Evolutionary conservation across 2,113 vertebrate species (phyloP).

Genomic region (Ibidorhyncha struthersii): DNA sequence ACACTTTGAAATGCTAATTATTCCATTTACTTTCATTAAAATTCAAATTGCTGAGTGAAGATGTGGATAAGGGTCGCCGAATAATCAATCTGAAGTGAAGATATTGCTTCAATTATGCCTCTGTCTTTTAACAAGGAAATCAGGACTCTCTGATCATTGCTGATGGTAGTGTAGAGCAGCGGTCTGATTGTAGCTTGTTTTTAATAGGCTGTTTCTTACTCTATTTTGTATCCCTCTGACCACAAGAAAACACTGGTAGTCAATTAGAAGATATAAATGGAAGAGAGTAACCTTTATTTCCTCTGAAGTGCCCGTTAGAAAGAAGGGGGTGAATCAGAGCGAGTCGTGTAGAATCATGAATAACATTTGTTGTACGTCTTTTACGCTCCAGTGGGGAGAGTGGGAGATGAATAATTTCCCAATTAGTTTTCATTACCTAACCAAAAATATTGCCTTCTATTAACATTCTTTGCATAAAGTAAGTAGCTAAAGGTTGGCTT

Average conservation of each 20-base stretch:
- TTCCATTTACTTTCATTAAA: slow-evolving; percentile 87
- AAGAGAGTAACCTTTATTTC: slow-evolving; percentile 76
- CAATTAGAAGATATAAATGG: slow-evolving; percentile 78
- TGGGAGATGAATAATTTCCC: slow-evolving; percentile 69
- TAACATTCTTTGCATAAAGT: slow-evolving; percentile 53
- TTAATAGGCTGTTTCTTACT: slow-evolving; percentile 74
- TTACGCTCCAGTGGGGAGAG: slow-evolving; percentile 32
- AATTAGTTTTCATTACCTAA: slow-evolving; percentile 70
- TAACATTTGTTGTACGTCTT: slow-evolving; percentile 68
- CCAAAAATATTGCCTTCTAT: slow-evolving; percentile 51
- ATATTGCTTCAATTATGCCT: slow-evolving; percentile 79
- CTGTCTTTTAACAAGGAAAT: slow-evolving; percentile 80
- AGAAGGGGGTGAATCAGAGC: slow-evolving; percentile 63
- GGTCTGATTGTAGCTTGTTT: slow-evolving; percentile 73
- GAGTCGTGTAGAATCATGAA: slow-evolving; percentile 59
- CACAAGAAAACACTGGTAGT: slow-evolving; percentile 73
- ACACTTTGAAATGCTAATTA: slow-evolving; percentile 89
- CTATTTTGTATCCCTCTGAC: slow-evolving; percentile 75
- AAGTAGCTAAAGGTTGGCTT: slow-evolving; percentile 8
- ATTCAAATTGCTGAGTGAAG: slow-evolving; percentile 86
- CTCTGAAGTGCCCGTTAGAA: slow-evolving; percentile 62
- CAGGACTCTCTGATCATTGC: slow-evolving; percentile 71
- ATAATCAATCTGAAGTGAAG: slow-evolving; percentile 85
- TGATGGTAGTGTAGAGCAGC: slow-evolving; percentile 17
- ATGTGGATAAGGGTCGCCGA: slow-evolving; percentile 78